Evolutionary conservation across 2,797 vertebrate genomes (phyloP).

Genomic region (Peromyscus eremicus): DNA sequence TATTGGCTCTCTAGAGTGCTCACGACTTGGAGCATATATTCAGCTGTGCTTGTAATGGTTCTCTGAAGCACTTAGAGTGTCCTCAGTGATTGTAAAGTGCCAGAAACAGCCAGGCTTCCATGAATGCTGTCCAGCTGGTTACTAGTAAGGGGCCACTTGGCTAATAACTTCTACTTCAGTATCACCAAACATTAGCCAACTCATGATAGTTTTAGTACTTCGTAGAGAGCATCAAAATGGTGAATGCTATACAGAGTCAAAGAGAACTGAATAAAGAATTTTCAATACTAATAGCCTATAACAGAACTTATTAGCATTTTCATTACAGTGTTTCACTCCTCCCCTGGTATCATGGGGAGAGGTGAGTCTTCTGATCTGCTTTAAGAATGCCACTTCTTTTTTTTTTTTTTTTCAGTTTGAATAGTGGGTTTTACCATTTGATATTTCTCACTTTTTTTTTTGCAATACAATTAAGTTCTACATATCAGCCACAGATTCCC

Average conservation of each 20-base stretch:
- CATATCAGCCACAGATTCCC: too few species aligned
- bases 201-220: background rate
- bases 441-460: too few species aligned
- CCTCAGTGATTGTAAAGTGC: background rate
- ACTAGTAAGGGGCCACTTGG: background rate
- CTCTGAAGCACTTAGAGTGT: background rate
- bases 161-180: background rate
- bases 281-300: background rate
- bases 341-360: background rate
- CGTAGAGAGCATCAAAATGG: background rate
- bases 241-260: background rate
- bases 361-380: background rate
- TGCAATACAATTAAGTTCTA: too few species aligned
- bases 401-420: too few species aligned
- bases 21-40: background rate
- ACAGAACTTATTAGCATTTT: background rate
- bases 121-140: background rate
- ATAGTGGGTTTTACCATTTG: too few species aligned
- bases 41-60: background rate
- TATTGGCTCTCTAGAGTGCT: background rate
- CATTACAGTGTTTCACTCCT: background rate
- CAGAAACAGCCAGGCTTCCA: too few species aligned
- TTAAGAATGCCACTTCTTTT: background rate
- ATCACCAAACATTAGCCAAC: background rate
- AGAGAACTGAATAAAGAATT: background rate